Evolutionary conservation across 2,113 vertebrate genomes (phyloP), one percentile per base, ranked within the genome.

Genomic region (Hyla sarda): DNA sequence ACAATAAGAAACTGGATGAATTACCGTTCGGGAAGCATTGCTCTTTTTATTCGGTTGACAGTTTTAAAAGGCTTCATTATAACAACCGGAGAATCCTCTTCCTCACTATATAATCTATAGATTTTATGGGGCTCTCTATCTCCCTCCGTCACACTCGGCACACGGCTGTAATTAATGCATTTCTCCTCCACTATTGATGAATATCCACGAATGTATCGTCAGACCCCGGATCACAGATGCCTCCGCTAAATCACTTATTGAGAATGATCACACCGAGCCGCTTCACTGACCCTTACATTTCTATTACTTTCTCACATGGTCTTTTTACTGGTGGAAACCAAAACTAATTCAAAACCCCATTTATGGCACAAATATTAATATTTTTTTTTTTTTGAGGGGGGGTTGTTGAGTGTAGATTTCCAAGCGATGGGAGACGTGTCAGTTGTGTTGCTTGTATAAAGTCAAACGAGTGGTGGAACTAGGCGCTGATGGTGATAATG

Each of bases 61-160:
- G 71, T 73, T 73, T 72, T 41, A 73, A 73, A 45, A 73, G 71
- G 71, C 34, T 73, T 73, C 71, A 73, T 73, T 73, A n/a, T 73
- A 45, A 45, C 71, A 73, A n/a, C 71, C 45, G 37, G 12, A 73
- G 71, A n/a, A 73, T 73, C 71, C 37, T n/a, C 21, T 73, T 73
- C 41, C 71, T n/a, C 21, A 11, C 71, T 45, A 73, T 73, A 73
- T 45, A 73, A 73, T 73, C 71, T 23, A 73, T 73, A 73, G 71
- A 45, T 45, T 73, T 73, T 73, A 73, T 76, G 45, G 52, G 45
- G 12, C 74, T 76, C 74, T 76, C 47, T 4, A 17, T 52, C 47
- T 76, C 74, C 14, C 41, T 28, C 47, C 52, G 74, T 76, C 48
- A 76, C 45, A 48, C 47, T 16, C n/a, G 12, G 45, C n/a, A 7